phyloP scores from a whole-genome alignment of 2,797 vertebrate species.

The Rhyacichthys aspro region DNA sequence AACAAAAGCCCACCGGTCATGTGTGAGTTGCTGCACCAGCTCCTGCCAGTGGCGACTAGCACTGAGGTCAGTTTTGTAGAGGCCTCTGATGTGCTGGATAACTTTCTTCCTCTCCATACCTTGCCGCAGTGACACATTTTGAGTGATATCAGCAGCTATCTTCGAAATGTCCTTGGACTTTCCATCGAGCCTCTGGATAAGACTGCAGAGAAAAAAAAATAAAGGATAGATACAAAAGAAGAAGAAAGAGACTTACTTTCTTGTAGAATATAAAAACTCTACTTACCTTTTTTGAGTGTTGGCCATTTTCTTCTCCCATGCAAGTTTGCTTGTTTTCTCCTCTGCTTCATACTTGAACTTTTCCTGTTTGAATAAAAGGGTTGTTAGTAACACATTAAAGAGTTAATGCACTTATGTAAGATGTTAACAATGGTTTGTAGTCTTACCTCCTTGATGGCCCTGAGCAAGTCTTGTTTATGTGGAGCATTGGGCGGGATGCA shows the following conservation, averaged over 20 bases:
- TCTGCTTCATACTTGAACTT: conserved; percentile 91
- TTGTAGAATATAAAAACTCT: background rate
- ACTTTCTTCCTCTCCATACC: conserved; percentile 98
- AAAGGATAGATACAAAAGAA: background rate
- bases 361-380: conserved; percentile 81
- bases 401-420: background rate
- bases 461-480: conserved; percentile 88
- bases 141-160: conserved; percentile 97
- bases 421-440: conserved; percentile 4
- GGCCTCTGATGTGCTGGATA: conserved; percentile 95
- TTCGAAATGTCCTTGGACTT: conserved; percentile 98
- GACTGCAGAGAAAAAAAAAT: conserved; percentile 73
- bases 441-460: conserved; percentile 88
- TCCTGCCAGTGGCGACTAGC: conserved; percentile 98
- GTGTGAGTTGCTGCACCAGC: conserved; percentile 93
- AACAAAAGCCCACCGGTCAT: conserved; percentile 87
- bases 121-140: conserved; percentile 93
- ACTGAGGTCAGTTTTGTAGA: conserved; percentile 94
- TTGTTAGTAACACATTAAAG: background rate
- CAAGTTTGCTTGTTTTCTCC: conserved; percentile 86
- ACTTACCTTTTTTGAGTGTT: conserved; percentile 90
- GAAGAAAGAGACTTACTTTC: conserved; percentile 16
- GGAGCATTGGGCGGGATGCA: conserved; percentile 85
- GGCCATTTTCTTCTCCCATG: conserved; percentile 93
- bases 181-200: conserved; percentile 92